Base-by-base conservation (phyloP, 2,113 vertebrate genomes). In the Naja naja region DNA sequence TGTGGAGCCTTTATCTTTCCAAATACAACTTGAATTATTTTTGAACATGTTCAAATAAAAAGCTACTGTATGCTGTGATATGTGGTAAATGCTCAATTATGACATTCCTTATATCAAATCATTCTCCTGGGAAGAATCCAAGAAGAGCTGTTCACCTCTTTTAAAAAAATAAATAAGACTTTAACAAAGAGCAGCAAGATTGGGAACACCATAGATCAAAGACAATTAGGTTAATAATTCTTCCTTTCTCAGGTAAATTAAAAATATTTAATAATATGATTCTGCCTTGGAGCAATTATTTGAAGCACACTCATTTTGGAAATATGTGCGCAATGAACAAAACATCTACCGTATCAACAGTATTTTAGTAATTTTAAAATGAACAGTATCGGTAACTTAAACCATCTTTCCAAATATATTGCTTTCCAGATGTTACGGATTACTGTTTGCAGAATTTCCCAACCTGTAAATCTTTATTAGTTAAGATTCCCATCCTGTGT, bases 1-100 rank as follows among this genome's bases (percentile, higher is more conserved):
- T 95, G 92, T 93, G 94, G 96, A 64, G 95, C 53, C 25, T 95
- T 96, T 97, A 96, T 97, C 97, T 97, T 94, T 97, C 96, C 94
- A 93, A 95, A 94, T 95, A 97, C 92, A 96, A 95, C 96, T 92
- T 95, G 93, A 95, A 95, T 96, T 96, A 94, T 96, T 97, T 96
- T 95, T 93, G 93, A 96, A 92, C 88, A 49, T 91, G 95, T 90
- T 95, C 64, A 94, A 96, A 95, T 96, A 97, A 96, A 94, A 95
- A 89, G 90, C 60, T 96, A 55, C 30, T 5, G 86, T 91, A 95
- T 54, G 95, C 89, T 94, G 91, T 93, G 60, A 93, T 93, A 91
- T 92, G 96, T 8, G 25, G 92, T 94, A 96, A 94, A 93, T 96
- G 92, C 95, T 90, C 92, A 96, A 96, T 97, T 94, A 95, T 93